phyloP scores from a whole-genome alignment of 2,888 invertebrate species.

The Caprella mutica region DNA sequence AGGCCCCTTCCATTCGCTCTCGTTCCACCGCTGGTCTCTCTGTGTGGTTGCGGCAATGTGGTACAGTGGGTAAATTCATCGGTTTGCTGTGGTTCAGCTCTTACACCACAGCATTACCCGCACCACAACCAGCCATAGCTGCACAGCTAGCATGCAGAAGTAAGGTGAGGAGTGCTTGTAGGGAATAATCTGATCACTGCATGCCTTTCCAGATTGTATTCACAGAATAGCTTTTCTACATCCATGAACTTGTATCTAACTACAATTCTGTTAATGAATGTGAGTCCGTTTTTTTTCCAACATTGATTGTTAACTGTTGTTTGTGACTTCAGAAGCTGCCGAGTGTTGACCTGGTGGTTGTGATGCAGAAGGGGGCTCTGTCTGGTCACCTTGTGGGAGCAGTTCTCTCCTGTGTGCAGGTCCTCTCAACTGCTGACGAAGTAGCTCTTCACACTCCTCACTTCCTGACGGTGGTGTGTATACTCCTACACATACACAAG shows the following conservation, averaged over 20 bases:
- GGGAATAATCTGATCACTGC: too few species aligned
- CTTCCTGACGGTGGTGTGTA: conserved; percentile 50
- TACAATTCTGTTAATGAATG: background rate
- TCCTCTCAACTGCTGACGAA: conserved; percentile 66
- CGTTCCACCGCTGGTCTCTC: too few species aligned
- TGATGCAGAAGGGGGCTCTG: conserved; percentile 50
- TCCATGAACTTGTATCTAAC: too few species aligned
- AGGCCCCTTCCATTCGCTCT: too few species aligned
- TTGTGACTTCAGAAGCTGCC: conserved; percentile 43
- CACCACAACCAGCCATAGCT: conserved; percentile 42
- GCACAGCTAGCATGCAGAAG: conserved; percentile 37
- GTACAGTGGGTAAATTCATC: conserved; percentile 60
- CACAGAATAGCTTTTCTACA: too few species aligned
- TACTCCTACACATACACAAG: conserved; percentile 55
- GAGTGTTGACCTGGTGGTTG: conserved; percentile 50
- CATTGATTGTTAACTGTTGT: background rate
- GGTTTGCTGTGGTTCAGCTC: conserved; percentile 65
- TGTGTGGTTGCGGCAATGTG: background rate
- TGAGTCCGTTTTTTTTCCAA: background rate
- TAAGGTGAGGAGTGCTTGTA: too few species aligned
- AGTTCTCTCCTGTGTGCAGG: conserved; percentile 74
- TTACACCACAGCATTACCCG: conserved; percentile 43
- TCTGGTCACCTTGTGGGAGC: conserved; percentile 56
- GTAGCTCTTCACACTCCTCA: conserved; percentile 55
- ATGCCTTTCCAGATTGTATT: too few species aligned